phyloP scores from a whole-genome alignment of 2,113 vertebrate genomes.

The Proterorhinus semilunaris region DNA sequence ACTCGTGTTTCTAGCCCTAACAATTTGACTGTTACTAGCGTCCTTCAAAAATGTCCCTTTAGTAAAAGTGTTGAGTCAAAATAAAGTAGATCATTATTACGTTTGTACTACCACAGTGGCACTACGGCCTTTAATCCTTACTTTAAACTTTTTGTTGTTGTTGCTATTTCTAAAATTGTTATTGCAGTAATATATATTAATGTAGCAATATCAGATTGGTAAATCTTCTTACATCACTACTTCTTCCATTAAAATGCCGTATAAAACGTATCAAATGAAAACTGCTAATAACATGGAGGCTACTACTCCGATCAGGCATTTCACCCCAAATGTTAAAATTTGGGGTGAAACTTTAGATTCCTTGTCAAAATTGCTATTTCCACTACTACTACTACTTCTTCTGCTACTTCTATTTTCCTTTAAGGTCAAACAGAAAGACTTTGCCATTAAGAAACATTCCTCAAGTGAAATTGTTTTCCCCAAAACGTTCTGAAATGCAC shows the following conservation, averaged over 20 bases:
- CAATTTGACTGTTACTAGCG: background rate
- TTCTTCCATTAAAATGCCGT: no score
- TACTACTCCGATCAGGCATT: background rate
- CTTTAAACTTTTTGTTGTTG: background rate
- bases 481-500: background rate
- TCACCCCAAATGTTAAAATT: background rate
- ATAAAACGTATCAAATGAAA: background rate
- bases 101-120: no score
- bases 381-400: background rate
- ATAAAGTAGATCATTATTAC: no score
- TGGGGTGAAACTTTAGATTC: background rate
- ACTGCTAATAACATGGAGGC: background rate
- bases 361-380: no score
- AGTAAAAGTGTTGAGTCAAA: no score
- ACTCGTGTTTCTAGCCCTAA: background rate
- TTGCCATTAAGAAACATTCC: background rate
- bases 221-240: no score
- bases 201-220: no score
- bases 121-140: no score
- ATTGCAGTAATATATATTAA: no score
- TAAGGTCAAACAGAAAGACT: background rate
- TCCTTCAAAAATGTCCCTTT: background rate
- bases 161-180: background rate
- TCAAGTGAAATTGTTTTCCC: background rate
- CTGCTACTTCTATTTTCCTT: background rate